Percentiles rank a stretch among this genome's conserved stretches.
Evolutionary conservation across 2,797 vertebrate genomes (phyloP).

Genomic region (Sternotherus odoratus): DNA sequence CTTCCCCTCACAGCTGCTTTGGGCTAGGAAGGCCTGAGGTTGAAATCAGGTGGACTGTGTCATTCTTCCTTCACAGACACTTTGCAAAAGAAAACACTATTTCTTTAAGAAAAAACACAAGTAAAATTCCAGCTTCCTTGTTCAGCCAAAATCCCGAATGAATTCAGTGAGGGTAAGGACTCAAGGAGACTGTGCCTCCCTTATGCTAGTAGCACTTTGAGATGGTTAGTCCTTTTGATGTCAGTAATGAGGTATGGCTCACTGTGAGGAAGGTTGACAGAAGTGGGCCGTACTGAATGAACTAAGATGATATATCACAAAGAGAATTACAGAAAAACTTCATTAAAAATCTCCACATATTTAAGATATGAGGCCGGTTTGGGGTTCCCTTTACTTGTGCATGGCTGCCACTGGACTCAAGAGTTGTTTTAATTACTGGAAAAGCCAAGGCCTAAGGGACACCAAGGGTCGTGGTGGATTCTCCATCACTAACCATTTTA

Average conservation of each 20-base stretch:
- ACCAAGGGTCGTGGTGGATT: background rate
- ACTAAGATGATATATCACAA: background rate
- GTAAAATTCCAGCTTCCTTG: background rate
- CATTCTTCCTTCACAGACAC: background rate
- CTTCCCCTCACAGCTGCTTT: background rate
- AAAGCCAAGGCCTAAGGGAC: background rate
- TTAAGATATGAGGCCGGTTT: background rate
- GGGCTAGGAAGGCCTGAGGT: background rate
- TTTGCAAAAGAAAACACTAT: background rate
- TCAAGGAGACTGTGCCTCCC: background rate
- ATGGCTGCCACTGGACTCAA: background rate
- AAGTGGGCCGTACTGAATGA: background rate
- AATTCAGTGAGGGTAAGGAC: background rate
- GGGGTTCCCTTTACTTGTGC: background rate
- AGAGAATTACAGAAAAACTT: background rate
- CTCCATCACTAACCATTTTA: background rate
- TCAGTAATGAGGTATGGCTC: background rate
- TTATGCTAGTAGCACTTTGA: background rate
- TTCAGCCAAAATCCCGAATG: background rate
- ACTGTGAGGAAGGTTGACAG: accelerated
- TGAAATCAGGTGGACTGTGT: background rate
- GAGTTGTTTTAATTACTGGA: background rate
- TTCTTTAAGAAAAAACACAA: background rate
- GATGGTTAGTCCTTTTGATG: background rate
- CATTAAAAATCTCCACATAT: background rate